Percentiles rank a stretch among this genome's conserved stretches.
Conservation (phyloP, 2,888 invertebrate species). For the Himalopsyche anomala region DNA sequence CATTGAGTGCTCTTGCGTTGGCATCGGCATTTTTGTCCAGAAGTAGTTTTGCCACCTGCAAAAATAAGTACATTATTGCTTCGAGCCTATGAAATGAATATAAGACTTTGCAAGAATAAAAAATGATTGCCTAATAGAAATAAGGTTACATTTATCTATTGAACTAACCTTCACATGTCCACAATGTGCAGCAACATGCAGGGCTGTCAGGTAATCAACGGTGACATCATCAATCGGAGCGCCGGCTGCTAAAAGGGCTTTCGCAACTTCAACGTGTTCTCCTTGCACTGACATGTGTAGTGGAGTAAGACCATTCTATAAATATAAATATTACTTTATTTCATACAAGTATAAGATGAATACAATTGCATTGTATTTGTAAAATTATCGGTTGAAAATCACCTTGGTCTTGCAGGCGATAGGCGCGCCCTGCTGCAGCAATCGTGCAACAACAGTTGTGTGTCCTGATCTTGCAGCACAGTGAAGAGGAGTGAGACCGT, state of each 20-base stretch:
- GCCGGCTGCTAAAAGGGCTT: constrained; percentile 92
- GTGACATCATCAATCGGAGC: constrained; percentile 99
- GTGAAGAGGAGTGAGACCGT: constrained; percentile 96
- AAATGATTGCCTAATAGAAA: no score
- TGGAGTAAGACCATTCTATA: constrained; percentile 93
- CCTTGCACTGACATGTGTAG: constrained; percentile 99
- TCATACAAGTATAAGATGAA: background rate
- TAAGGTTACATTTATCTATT: background rate
- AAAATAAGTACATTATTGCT: background rate
- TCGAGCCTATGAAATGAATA: background rate
- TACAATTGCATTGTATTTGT: background rate
- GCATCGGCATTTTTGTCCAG: constrained; percentile 97
- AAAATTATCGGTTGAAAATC: background rate
- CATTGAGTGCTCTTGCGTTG: constrained; percentile 96
- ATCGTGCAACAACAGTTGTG: constrained; percentile 92
- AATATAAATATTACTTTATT: constrained; percentile 62
- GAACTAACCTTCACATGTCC: constrained; percentile 84
- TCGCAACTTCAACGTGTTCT: constrained; percentile 97
- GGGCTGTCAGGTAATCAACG: constrained; percentile 96
- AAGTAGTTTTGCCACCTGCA: constrained; percentile 91
- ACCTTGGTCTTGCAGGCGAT: constrained; percentile 97
- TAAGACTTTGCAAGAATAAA: no score
- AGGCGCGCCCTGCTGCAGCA: constrained; percentile 93
- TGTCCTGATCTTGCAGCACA: constrained; percentile 98
- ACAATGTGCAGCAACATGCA: constrained; percentile 97